These are phyloP conservation scores for Pyralis farinalis DNA, from an alignment of 2,888 invertebrate genomes.

Conservation along the genomic window DNA sequence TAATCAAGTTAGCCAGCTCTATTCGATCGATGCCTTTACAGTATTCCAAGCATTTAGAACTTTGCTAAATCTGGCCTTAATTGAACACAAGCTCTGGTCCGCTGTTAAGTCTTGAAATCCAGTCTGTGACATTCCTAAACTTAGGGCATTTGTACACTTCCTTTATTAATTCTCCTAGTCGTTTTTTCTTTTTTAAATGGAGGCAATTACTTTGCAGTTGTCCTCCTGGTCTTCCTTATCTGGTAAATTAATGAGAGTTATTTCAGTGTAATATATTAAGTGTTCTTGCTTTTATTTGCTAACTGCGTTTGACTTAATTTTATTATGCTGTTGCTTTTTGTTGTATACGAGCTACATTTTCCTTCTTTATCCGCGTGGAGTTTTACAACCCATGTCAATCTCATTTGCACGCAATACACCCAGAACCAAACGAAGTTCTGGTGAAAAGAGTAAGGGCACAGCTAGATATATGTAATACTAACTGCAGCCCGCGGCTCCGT, in stretches of 20 bases:
- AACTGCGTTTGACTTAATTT: no score
- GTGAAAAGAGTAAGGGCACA: no score
- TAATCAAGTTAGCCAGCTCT: slow-evolving; percentile 11
- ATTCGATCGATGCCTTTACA: background rate
- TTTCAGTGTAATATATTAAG: slow-evolving; percentile 12
- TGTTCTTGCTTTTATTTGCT: background rate
- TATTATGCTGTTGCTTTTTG: no score
- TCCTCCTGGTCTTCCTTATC: slow-evolving; percentile 22
- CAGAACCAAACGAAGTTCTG: no score
- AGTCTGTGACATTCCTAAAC: background rate
- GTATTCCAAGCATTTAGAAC: slow-evolving; percentile 16
- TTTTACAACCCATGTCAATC: no score
- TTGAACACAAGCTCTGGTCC: slow-evolving; percentile 22
- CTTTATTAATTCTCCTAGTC: slow-evolving; percentile 14
- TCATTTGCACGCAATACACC: no score
- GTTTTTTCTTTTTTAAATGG: slow-evolving; percentile 21
- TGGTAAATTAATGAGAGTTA: slow-evolving; percentile 23
- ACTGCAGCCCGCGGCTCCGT: no score
- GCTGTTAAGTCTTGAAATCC: slow-evolving; percentile 7
- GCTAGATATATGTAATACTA: no score
- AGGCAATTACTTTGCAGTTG: slow-evolving; percentile 25
- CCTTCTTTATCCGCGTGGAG: no score
- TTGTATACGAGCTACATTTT: background rate
- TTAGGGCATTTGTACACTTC: background rate
- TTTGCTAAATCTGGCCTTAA: slow-evolving; percentile 26